phyloP scores from a whole-genome alignment of 2,888 invertebrate species.

The Drosophila niveifrons region DNA sequence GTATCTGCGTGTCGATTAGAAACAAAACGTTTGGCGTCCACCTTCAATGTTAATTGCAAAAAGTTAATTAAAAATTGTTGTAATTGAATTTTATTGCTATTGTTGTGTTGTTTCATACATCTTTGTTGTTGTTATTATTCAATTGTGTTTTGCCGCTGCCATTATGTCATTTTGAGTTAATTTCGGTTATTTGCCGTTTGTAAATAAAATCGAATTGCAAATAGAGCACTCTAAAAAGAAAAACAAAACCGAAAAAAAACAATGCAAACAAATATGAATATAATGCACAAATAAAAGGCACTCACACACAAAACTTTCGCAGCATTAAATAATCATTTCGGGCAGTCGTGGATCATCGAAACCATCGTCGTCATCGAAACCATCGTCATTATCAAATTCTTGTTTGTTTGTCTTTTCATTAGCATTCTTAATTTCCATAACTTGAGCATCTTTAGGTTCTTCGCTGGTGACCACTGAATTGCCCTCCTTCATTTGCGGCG shows the following conservation, averaged over 20 bases:
- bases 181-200: conserved; percentile 33
- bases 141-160: conserved; percentile 37
- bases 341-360: conserved; percentile 68
- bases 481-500: neutral
- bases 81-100: conserved; percentile 64
- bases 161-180: conserved; percentile 40
- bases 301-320: conserved; percentile 28
- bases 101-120: conserved; percentile 4
- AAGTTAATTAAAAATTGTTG: conserved; percentile 75
- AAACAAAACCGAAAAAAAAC: neutral
- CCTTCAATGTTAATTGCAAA: conserved; percentile 56
- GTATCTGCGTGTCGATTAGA: too few relatives aligned
- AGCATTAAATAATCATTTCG: conserved; percentile 55
- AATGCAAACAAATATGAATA: too few relatives aligned
- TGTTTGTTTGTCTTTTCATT: neutral
- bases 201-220: conserved; percentile 12
- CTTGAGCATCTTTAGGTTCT: neutral
- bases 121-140: conserved; percentile 20
- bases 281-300: neutral
- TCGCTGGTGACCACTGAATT: conserved; percentile 27
- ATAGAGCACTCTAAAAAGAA: conserved; percentile 24
- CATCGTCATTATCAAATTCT: conserved; percentile 11
- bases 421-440: neutral
- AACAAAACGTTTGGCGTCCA: neutral
- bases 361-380: too few relatives aligned